Evolutionary conservation across 53 echinoderm and acorn worm genomes (phyloP).

Genomic region (Echinarachnius parma): DNA sequence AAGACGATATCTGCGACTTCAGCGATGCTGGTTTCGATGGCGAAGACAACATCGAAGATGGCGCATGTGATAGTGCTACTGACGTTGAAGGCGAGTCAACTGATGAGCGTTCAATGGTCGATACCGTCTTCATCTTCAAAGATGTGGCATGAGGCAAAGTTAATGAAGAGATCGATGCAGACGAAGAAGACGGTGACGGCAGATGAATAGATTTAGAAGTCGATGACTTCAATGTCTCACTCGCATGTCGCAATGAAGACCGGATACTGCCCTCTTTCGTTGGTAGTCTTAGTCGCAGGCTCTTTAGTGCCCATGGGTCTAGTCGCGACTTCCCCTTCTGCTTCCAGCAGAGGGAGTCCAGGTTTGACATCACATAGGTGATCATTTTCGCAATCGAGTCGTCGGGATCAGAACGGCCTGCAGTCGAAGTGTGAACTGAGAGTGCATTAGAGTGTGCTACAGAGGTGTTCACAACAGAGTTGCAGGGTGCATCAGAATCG

Average conservation of each 20-base stretch:
- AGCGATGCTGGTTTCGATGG: background rate
- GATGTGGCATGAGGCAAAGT: background rate
- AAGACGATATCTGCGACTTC: background rate
- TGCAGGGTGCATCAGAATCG: too few relatives aligned
- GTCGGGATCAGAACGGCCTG: background rate
- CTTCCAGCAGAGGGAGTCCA: background rate
- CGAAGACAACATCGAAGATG: background rate
- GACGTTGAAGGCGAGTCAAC: background rate
- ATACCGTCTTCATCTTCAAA: background rate
- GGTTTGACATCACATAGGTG: background rate
- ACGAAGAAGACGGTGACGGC: background rate
- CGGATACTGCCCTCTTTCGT: background rate
- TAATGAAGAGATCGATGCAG: background rate
- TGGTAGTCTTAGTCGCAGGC: conserved; percentile 21
- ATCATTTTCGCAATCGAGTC: conserved; percentile 3
- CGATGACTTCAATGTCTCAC: too few relatives aligned
- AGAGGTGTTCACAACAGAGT: too few relatives aligned
- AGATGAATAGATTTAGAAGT: background rate
- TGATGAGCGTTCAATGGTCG: background rate
- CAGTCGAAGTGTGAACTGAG: background rate
- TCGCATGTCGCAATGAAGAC: background rate
- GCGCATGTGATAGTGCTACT: background rate
- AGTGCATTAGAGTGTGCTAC: too few relatives aligned
- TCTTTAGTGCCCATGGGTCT: conserved; percentile 12
- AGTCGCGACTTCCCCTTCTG: background rate